Evolutionary conservation across 2,888 invertebrate species (phyloP).

Genomic region (Drosophila paranaensis): DNA sequence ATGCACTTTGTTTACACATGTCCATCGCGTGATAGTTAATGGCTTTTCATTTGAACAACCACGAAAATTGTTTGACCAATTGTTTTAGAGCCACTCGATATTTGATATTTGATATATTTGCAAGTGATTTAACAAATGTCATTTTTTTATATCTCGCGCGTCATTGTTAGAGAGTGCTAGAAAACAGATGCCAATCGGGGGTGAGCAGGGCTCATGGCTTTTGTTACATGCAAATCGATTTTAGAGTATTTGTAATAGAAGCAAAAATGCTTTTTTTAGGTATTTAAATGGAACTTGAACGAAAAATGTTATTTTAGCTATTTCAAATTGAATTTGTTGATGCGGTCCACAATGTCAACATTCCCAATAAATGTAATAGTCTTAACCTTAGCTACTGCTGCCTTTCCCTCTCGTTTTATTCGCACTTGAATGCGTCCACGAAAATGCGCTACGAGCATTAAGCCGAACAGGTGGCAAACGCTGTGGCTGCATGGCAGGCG

Average conservation of each 20-base stretch:
- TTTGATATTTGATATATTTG: conserved; percentile 12
- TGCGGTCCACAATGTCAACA: conserved; percentile 19
- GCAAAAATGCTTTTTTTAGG: neutral
- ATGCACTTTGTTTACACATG: conserved; percentile 4
- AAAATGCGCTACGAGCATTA: conserved; percentile 44
- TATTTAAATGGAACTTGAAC: conserved; percentile 13
- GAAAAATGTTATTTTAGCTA: neutral
- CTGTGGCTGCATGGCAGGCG: neutral
- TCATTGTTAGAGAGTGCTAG: neutral
- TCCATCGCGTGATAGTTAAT: neutral
- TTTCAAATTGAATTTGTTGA: conserved; percentile 11
- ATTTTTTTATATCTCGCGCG: neutral
- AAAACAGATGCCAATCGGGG: too few relatives aligned
- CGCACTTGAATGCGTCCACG: conserved; percentile 52
- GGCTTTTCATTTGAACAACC: conserved; percentile 11
- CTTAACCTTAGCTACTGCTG: neutral
- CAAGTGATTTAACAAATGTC: conserved; percentile 1
- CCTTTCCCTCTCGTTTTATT: conserved; percentile 28
- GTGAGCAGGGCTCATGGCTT: neutral
- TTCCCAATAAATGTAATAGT: conserved; percentile 59
- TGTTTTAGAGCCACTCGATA: neutral
- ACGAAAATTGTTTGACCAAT: conserved; percentile 5
- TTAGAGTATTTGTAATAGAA: neutral
- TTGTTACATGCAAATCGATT: neutral
- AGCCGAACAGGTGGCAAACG: conserved; percentile 16